Evolutionary conservation across 2,113 vertebrate genomes (phyloP), one percentile per base, ranked within the genome.

Genomic region (Dasypus novemcinctus): DNA sequence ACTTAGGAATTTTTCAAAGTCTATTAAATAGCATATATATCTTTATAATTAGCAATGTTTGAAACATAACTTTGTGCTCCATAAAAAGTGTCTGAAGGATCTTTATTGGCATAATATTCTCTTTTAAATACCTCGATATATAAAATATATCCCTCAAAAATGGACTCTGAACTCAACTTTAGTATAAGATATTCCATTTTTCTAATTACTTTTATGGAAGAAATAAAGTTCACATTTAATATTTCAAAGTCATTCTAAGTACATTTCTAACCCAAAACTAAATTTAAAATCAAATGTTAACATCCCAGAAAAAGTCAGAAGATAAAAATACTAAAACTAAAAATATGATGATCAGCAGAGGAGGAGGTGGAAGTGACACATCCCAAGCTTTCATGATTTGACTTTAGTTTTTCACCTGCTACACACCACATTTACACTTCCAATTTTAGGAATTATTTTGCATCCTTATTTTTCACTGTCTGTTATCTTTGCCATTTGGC

Each of bases 301-400:
- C 94, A 95, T 93, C n/a, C 57, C 38, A 85, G 84, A 83, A 93
- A 95, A 97, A 94, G 64, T 61, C 69, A 93, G 78, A 84, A 93
- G 93, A 95, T 95, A 97, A 97, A 97, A 97, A 97, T 97, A 85
- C 85, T 85, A 13, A 94, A 84, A 78, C 92, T 97, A 97, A 96
- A 96, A 96, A 97, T 97, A 96, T 0, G 11, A 46, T 29, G 46
- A 94, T 95, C 80, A 85, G 72, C 92, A 95, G 90, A 88, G 52
- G 61, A 97, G 52, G 85, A 94, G 59, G 78, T 76, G 36, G 41
- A 95, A 95, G 72, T 74, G 54, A 91, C 74, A 78, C 61, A 90
- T 90, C 29, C 68, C 29, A 49, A 79, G 49, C 29, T 57, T 79
- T 59, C 78, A 25, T 49, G 64, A 68, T 78, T n/a, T 64, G 41